Conservation (phyloP, 1,140 invertebrate genomes). For the Sarcophaga peregrina region DNA sequence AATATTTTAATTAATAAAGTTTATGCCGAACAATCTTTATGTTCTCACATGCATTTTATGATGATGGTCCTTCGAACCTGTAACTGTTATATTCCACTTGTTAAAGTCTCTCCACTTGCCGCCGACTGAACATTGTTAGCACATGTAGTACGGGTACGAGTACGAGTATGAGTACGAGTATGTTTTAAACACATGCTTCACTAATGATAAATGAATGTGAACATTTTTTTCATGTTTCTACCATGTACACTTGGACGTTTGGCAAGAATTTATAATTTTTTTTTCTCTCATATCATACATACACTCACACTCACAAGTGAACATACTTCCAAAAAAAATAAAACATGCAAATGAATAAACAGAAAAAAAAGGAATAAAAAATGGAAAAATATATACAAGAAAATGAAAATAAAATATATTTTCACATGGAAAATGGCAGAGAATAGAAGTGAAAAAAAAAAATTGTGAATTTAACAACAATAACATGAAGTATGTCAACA, state of each 20-base stretch:
- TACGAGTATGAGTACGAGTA: not conserved
- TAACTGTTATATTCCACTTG: not conserved
- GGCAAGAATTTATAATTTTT: no score
- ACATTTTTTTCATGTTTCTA: not conserved
- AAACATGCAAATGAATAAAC: not conserved
- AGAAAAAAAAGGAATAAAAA: not conserved
- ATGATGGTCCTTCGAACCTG: not conserved
- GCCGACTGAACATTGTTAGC: not conserved
- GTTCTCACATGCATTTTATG: no score
- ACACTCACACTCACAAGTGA: no score
- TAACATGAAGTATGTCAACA: constrained; percentile 36
- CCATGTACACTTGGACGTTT: no score
- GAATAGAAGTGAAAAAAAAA: not conserved
- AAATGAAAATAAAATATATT: constrained; percentile 15
- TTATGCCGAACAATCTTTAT: no score
- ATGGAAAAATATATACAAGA: not conserved
- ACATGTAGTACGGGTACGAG: not conserved
- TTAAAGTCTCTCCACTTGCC: not conserved
- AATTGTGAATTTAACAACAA: not conserved
- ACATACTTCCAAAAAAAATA: not conserved
- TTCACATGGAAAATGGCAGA: not conserved
- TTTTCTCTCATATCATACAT: no score
- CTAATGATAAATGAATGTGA: not conserved
- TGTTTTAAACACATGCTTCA: not conserved
- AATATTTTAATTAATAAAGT: no score